These are phyloP conservation scores for Arnoldichthys spilopterus DNA, from an alignment of 2,797 vertebrate species.

Conservation along the genomic window DNA sequence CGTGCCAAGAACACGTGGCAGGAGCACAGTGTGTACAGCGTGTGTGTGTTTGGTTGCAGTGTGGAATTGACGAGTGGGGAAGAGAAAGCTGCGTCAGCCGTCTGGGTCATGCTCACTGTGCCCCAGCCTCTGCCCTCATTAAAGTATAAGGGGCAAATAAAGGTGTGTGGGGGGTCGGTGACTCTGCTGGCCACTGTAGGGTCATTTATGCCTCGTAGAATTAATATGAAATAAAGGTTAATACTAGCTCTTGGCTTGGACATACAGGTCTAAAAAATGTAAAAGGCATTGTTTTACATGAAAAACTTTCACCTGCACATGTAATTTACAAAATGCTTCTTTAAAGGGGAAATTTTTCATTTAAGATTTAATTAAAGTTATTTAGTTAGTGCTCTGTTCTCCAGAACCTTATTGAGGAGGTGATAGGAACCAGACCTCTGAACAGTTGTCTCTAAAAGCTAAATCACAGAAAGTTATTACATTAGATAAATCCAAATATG, in stretches of 20 bases:
- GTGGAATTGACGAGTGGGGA: constrained; percentile 1
- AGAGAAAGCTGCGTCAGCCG: constrained; percentile 23
- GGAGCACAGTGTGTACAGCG: constrained; percentile 1
- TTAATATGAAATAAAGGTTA: neutral
- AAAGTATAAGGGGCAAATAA: constrained; percentile 32
- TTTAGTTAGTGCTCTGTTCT: too few relatives aligned
- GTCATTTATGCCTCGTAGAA: neutral
- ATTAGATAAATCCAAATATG: too few relatives aligned
- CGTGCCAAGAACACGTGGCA: constrained; percentile 53
- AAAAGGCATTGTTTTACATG: neutral
- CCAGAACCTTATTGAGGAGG: too few relatives aligned
- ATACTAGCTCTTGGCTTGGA: neutral
- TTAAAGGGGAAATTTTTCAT: neutral
- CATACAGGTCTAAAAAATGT: neutral
- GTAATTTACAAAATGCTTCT: neutral
- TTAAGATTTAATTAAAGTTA: too few relatives aligned
- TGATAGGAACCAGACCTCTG: too few relatives aligned
- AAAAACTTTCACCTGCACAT: neutral
- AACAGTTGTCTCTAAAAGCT: too few relatives aligned
- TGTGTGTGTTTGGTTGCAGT: constrained; percentile 1
- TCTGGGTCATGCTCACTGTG: constrained; percentile 53
- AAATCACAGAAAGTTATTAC: too few relatives aligned
- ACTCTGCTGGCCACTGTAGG: neutral
- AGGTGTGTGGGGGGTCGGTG: neutral
- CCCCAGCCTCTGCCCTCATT: constrained; percentile 37